phyloP scores from a whole-genome alignment of 2,888 invertebrate species.

The Petrolisthes cinctipes region DNA sequence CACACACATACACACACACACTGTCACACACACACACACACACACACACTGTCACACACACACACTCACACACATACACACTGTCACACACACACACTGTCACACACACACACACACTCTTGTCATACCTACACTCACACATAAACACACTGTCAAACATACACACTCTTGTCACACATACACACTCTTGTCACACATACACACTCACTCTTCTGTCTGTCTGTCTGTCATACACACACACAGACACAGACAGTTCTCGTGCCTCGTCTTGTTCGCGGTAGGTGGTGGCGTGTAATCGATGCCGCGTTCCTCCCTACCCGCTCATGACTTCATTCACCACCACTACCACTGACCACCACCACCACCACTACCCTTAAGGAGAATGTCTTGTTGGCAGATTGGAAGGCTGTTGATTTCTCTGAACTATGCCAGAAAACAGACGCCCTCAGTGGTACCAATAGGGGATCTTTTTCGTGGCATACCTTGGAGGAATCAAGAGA shows the following conservation, averaged over 20 bases:
- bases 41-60: background rate
- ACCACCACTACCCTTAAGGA: too few relatives aligned
- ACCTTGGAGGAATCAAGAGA: too few relatives aligned
- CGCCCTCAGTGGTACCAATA: too few relatives aligned
- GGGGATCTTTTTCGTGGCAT: too few relatives aligned
- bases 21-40: background rate
- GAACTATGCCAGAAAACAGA: too few relatives aligned
- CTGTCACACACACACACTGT: slow-evolving; percentile 12
- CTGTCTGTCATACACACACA: background rate
- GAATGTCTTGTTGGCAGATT: too few relatives aligned
- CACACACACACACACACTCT: slow-evolving; percentile 6
- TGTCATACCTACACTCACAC: background rate
- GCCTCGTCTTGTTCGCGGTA: too few relatives aligned
- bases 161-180: background rate
- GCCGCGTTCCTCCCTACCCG: too few relatives aligned
- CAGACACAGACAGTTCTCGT: background rate
- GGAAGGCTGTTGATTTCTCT: too few relatives aligned
- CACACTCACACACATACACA: background rate
- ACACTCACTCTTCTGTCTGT: background rate
- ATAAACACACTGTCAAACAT: background rate
- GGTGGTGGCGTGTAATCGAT: too few relatives aligned
- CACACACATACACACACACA: background rate
- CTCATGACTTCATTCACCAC: too few relatives aligned
- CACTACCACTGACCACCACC: too few relatives aligned
- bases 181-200: background rate